Percentiles rank a stretch among this genome's conserved stretches.
These are phyloP conservation scores for Diadema setosum DNA, from an alignment of 35 echinoderm and acorn worm species.

Conservation along the genomic window DNA sequence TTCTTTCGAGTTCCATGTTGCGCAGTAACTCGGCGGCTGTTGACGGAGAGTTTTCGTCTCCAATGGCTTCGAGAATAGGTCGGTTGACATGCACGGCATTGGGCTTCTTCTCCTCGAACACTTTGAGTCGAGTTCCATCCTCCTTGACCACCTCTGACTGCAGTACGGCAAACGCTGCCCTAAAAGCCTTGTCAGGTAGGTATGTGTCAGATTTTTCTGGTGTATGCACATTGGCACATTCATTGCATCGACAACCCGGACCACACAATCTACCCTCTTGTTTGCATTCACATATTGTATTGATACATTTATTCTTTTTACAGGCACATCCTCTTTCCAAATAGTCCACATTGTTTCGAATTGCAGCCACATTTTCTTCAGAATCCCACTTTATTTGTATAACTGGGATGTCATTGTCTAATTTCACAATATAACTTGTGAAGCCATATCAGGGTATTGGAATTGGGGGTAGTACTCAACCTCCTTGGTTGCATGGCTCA, in stretches of 20 bases:
- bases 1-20: no score
- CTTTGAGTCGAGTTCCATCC: no score
- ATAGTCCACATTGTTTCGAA: slow-evolving; percentile 26
- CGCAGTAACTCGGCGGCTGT: no score
- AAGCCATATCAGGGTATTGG: not conserved
- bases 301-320: slow-evolving; percentile 30
- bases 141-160: no score
- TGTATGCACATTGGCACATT: slow-evolving; percentile 36
- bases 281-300: slow-evolving; percentile 22
- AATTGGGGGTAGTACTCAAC: not conserved
- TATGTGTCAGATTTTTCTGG: no score
- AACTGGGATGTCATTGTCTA: not conserved
- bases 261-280: not conserved
- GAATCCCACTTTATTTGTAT: slow-evolving; percentile 22
- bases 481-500: no score
- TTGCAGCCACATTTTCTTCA: not conserved
- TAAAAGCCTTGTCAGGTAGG: no score
- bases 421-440: slow-evolving; percentile 1
- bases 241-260: slow-evolving; percentile 29
- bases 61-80: no score
- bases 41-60: no score
- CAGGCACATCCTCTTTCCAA: slow-evolving; percentile 39
- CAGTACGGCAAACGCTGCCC: no score
- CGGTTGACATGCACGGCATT: no score
- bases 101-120: no score